These are phyloP conservation scores for Sitodiplosis mosellana DNA, from an alignment of 1,140 invertebrate species.

Conservation along the genomic window DNA sequence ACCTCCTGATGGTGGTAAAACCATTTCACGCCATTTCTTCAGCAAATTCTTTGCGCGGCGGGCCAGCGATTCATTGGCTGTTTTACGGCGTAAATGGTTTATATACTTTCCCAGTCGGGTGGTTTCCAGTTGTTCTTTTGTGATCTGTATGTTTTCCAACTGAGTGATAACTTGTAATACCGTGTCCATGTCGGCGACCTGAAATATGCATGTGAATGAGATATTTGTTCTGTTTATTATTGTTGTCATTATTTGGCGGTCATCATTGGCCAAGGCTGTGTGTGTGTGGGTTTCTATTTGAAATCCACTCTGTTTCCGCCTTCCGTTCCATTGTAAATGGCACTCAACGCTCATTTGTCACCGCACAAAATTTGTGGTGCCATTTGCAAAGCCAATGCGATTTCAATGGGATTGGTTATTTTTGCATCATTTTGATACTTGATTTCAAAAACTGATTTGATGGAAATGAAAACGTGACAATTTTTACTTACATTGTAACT, in stretches of 20 bases:
- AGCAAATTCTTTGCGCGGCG: constrained; percentile 77
- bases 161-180: constrained; percentile 81
- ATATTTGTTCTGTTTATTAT: neutral
- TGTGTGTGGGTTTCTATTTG: neutral
- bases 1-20: constrained; percentile 23
- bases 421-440: neutral
- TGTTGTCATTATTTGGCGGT: neutral
- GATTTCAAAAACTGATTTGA: constrained; percentile 5
- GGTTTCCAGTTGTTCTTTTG: constrained; percentile 84
- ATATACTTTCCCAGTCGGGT: constrained; percentile 85
- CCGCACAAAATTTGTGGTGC: neutral
- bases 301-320: neutral
- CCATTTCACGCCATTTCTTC: constrained; percentile 73
- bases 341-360: neutral
- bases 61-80: constrained; percentile 56
- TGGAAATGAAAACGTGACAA: constrained; percentile 4
- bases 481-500: constrained; percentile 45
- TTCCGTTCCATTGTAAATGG: neutral
- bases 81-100: constrained; percentile 76
- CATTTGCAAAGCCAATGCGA: neutral
- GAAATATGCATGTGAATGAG: constrained; percentile 13
- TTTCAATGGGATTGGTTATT: neutral
- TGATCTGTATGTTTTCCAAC: constrained; percentile 82
- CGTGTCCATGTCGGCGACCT: constrained; percentile 87
- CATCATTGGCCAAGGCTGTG: too few relatives aligned